phyloP scores from a whole-genome alignment of 2,888 invertebrate species.

The Siphonodentalium dalli region DNA sequence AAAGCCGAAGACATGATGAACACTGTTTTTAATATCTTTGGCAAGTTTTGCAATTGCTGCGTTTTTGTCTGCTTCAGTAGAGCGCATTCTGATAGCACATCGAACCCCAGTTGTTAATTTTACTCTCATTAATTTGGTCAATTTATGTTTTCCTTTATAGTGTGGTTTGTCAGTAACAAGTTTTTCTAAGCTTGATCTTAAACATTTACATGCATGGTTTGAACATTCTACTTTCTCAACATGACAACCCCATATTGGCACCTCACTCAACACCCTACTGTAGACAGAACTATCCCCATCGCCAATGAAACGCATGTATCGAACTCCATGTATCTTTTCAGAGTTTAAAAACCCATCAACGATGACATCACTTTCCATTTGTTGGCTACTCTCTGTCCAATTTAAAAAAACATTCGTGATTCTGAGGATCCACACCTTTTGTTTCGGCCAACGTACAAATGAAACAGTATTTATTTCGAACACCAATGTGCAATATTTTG shows the following conservation, averaged over 20 bases:
- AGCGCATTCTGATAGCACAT: slow-evolving; percentile 27
- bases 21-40: slow-evolving; percentile 24
- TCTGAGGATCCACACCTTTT: neutral
- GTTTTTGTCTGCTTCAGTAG: neutral
- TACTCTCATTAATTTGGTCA: slow-evolving; percentile 9
- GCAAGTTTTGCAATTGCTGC: slow-evolving; percentile 1
- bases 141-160: slow-evolving; percentile 10
- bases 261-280: slow-evolving; percentile 7
- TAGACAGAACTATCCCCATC: slow-evolving; percentile 28
- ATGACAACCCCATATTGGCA: slow-evolving; percentile 12
- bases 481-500: slow-evolving; percentile 15
- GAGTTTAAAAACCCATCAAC: slow-evolving; percentile 23
- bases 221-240: slow-evolving; percentile 16
- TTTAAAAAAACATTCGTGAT: slow-evolving; percentile 25
- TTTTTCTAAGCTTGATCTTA: slow-evolving; percentile 13
- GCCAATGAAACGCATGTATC: slow-evolving; percentile 19
- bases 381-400: slow-evolving; percentile 20
- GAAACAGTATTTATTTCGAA: slow-evolving; percentile 15
- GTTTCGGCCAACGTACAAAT: slow-evolving; percentile 14
- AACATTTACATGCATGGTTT: slow-evolving; percentile 20
- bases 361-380: slow-evolving; percentile 27
- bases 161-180: slow-evolving; percentile 7
- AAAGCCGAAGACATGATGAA: slow-evolving; percentile 24
- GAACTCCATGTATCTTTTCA: slow-evolving; percentile 14
- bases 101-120: slow-evolving; percentile 16